A percentile compares a stretch with the other conserved stretches of the same genome.
These are phyloP conservation scores for Akabosia matsudoensis DNA, from an alignment of 1,140 invertebrate species.

Conservation along the genomic window DNA sequence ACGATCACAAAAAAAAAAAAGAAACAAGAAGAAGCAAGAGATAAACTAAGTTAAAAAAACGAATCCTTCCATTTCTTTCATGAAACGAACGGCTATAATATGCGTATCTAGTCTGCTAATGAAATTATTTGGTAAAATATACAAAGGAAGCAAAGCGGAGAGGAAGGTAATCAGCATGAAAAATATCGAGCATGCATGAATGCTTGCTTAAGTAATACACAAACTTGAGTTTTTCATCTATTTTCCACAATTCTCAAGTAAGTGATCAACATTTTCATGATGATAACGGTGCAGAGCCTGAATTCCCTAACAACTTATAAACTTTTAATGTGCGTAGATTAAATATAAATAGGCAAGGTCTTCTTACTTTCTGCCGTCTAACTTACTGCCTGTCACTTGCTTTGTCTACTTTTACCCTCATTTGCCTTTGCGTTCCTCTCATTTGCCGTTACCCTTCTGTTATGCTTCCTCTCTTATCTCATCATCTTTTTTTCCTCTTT, in stretches of 20 bases:
- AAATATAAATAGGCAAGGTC: neutral
- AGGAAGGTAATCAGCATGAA: conserved; percentile 9
- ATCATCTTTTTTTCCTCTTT: neutral
- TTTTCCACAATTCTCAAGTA: neutral
- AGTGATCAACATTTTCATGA: neutral
- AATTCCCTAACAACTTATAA: neutral
- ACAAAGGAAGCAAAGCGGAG: neutral
- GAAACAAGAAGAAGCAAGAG: no score
- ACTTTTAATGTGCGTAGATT: neutral
- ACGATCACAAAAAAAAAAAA: neutral
- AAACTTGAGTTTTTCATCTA: neutral
- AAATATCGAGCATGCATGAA: neutral
- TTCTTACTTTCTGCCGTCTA: neutral
- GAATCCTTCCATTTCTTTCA: neutral
- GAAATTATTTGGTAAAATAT: conserved; percentile 19
- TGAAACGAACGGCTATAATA: neutral
- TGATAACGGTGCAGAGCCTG: neutral
- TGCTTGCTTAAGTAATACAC: conserved; percentile 4
- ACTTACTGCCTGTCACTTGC: neutral
- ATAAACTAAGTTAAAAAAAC: neutral
- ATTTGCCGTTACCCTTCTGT: neutral
- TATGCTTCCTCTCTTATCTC: neutral
- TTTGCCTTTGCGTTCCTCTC: neutral
- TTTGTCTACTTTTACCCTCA: neutral
- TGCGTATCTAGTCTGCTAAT: neutral